These are phyloP conservation scores for Manis javanica DNA, from an alignment of 2,797 vertebrate genomes.

Conservation along the genomic window DNA sequence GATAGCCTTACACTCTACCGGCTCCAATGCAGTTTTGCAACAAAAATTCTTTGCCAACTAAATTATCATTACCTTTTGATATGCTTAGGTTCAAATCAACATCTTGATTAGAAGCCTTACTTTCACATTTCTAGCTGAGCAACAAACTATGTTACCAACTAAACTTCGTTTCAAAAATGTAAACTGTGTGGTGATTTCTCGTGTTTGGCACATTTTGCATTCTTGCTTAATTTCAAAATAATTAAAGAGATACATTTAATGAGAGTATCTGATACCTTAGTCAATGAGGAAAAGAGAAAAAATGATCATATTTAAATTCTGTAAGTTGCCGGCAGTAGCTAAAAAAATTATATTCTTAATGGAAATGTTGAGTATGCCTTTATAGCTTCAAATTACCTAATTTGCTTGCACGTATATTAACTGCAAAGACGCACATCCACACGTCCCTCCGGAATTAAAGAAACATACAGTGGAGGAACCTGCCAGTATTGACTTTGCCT, in stretches of 20 bases:
- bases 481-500: neutral
- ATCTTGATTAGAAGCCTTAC: neutral
- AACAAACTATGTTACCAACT: neutral
- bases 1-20: constrained; percentile 24
- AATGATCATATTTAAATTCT: neutral
- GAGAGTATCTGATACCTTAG: neutral
- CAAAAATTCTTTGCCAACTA: constrained; percentile 35
- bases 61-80: neutral
- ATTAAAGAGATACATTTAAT: neutral
- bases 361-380: neutral
- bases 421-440: neutral
- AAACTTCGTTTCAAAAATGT: constrained; percentile 39
- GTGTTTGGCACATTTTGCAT: neutral
- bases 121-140: neutral
- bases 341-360: neutral
- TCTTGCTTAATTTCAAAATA: neutral
- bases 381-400: neutral
- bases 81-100: neutral
- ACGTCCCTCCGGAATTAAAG: neutral
- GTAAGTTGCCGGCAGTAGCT: constrained; percentile 24
- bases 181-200: neutral
- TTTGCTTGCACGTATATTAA: neutral
- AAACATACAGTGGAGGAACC: neutral
- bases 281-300: neutral
- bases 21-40: constrained; percentile 48